A percentile compares a stretch with the other conserved stretches of the same genome.
Evolutionary conservation across 2,797 vertebrate genomes (phyloP).

Genomic region (Sandelia bainsii): DNA sequence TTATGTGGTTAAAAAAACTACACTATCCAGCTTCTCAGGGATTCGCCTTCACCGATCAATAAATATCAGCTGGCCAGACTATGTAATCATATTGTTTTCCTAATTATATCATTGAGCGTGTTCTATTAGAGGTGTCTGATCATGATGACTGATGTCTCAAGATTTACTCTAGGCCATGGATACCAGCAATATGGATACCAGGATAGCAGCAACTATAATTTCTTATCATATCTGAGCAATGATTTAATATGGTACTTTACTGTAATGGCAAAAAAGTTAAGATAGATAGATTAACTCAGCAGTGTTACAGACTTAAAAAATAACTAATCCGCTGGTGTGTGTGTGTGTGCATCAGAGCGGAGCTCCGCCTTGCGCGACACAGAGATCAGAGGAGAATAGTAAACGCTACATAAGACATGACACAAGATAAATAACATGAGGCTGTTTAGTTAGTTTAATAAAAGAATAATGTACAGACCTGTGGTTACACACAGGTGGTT

Average conservation of each 20-base stretch:
- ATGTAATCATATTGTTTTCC: background rate
- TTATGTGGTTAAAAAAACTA: background rate
- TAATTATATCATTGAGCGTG: constrained; percentile 3
- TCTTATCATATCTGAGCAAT: constrained; percentile 27
- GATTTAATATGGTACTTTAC: constrained; percentile 6
- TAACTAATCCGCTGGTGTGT: too few species aligned
- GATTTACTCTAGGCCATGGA: too few species aligned
- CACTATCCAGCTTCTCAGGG: constrained; percentile 6
- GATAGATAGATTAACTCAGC: too few species aligned
- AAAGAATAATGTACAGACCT: too few species aligned
- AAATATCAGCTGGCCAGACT: constrained; percentile 2
- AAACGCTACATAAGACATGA: too few species aligned
- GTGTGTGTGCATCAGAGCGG: too few species aligned
- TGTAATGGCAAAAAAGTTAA: background rate
- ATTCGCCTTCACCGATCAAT: constrained; percentile 27
- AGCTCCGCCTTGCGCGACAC: too few species aligned
- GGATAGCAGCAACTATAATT: background rate
- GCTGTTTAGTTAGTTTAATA: too few species aligned
- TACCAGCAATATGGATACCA: too few species aligned
- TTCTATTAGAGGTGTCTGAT: constrained; percentile 7
- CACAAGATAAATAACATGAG: too few species aligned
- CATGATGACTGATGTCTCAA: constrained; percentile 32
- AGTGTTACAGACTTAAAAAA: constrained; percentile 20
- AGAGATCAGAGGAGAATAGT: too few species aligned
- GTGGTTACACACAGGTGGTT: too few species aligned